Evolutionary conservation across 2,797 vertebrate genomes (phyloP), one percentile per base, ranked within the genome.

Genomic region (Ambastaia sidthimunki): DNA sequence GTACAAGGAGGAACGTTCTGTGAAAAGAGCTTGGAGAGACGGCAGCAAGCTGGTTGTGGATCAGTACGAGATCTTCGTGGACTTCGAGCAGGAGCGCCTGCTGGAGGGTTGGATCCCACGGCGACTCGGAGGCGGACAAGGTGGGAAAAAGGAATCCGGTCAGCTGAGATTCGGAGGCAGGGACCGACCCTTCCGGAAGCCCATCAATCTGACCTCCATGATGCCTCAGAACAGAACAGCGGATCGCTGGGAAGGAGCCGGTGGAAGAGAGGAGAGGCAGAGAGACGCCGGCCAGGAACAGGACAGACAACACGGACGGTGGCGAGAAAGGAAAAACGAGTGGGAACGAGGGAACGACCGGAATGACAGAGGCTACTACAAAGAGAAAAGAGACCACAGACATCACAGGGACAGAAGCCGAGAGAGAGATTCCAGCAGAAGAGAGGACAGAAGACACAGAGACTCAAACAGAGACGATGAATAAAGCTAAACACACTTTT

Each of bases 81-180:
- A 99, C 82, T 97, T 95, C 1, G 98, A 99, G 15, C 93, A 96
- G 85, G 96, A 98, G 86, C 93, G 97, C 78, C 95, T 91, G 0
- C 94, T 99, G 2, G 95, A 94, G 60, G 97, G 97, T 0, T 99
- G 98, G 98, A 91, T 98, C 23, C 97, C 97, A 0, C 91, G 97
- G 34, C 91, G 98, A 3, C 94, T 98, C 0, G 98, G 98, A 0
- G 97, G 98, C 0, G 98, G 98, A 0, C 94, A 95, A 34, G 97
- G 98, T 3, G 97, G 97, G 3, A 98, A 98, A 80, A 99, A 99
- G 28, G 97, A 99, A 87, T 99, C 98, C 0, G 98, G 97, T 1
- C 98, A 99, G 84, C 90, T 99, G 80, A 93, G 98, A 7, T 99
- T 99, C 0, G 98, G 98, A 21, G 98, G 98, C 4, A 92, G 96